Base-by-base conservation (phyloP, 2,113 vertebrate species). In the Phodopus roborovskii region DNA sequence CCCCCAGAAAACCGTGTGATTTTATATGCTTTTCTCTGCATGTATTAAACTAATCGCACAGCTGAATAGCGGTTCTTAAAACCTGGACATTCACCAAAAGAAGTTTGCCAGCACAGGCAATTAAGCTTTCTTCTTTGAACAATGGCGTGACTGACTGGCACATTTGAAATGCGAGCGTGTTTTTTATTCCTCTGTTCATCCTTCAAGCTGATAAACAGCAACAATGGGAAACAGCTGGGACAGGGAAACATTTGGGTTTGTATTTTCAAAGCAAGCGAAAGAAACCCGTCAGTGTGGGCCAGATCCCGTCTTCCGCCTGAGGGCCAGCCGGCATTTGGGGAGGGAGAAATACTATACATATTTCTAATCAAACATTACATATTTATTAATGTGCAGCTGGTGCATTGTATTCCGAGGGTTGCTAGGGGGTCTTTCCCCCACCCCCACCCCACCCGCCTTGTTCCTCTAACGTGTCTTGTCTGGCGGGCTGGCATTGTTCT, bases 31-130 rank as follows among this genome's bases (percentile, higher is more conserved):
- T 98, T 98, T 98, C 98, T 98, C 98, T 98, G 98, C 98, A 98
- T 98, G 98, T 98, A 99, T 99, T 98, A 99, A 99, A 99, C 98
- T 99, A 98, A 99, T 98, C 98, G 99, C 98, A 98, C 98, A 99
- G 98, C 99, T 99, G 98, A 99, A 99, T 99, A 99, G 99, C 98
- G 99, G 99, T 99, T 99, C 99, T 99, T 98, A 98, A 99, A 99
- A 99, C 99, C 98, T 99, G 99, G 99, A 99, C 98, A 98, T 98
- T 99, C 98, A 98, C 99, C 99, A 99, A 98, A 99, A 99, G 98
- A 99, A 98, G 98, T 99, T 99, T 99, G 98, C 98, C 98, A 99
- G 98, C 98, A 98, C 95, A 98, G 98, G 98, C 98, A 99, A 99
- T 99, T 99, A 98, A 98, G 98, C 98, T 99, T 99, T 99, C 98